These are phyloP conservation scores for Machimus atricapillus DNA, from an alignment of 2,888 invertebrate genomes.

Conservation along the genomic window DNA sequence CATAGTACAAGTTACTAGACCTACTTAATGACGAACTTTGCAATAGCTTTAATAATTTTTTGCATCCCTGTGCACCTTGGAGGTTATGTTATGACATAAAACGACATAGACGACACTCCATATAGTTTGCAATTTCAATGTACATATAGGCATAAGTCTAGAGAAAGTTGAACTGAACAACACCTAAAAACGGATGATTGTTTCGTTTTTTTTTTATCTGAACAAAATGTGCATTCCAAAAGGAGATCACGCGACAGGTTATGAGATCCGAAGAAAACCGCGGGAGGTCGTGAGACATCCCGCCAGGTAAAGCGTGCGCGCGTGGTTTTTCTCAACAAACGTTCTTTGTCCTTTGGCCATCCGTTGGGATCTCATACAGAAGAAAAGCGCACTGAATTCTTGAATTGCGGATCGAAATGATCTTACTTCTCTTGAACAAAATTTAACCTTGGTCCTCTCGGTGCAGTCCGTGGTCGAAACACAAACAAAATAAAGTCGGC, in stretches of 20 bases:
- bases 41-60: too few species aligned
- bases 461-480: background rate
- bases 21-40: too few species aligned
- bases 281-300: conserved; percentile 41
- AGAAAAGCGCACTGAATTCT: conserved; percentile 6
- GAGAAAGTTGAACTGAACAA: background rate
- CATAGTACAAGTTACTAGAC: too few species aligned
- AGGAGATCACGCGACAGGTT: conserved; percentile 38
- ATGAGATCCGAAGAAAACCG: conserved; percentile 26
- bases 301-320: conserved; percentile 37
- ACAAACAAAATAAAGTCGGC: background rate
- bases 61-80: too few species aligned
- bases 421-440: background rate
- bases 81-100: too few species aligned
- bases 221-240: background rate
- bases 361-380: background rate
- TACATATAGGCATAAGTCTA: background rate
- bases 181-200: background rate
- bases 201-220: background rate
- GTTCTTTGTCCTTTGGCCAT: background rate
- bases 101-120: too few species aligned
- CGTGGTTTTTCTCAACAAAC: conserved; percentile 14
- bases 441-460: background rate
- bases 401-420: conserved; percentile 10
- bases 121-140: too few species aligned